A percentile compares a stretch with the other conserved stretches of the same genome.
phyloP scores from a whole-genome alignment of 2,113 vertebrate genomes.

The Neotragus moschatus region DNA sequence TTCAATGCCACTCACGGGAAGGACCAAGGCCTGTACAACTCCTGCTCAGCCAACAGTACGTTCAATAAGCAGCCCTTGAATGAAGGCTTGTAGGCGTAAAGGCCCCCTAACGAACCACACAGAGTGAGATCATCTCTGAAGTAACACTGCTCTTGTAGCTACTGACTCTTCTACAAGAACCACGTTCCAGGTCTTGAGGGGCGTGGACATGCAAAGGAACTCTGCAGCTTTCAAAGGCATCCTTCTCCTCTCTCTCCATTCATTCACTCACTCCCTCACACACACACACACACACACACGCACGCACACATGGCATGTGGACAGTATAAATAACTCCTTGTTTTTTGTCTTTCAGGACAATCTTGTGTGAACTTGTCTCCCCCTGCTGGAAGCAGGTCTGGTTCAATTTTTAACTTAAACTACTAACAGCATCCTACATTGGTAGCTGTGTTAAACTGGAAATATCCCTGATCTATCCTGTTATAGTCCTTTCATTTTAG shows the following conservation, averaged over 20 bases:
- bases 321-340: background rate
- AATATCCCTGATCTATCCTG: background rate
- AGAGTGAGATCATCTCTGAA: background rate
- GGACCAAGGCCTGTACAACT: background rate
- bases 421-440: fast-evolving
- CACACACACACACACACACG: no score
- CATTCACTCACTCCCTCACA: background rate
- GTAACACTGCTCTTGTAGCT: background rate
- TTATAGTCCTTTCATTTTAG: background rate
- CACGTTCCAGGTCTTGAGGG: background rate
- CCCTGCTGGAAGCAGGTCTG: slow-evolving; percentile 58
- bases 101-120: slow-evolving; percentile 3
- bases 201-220: background rate
- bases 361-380: slow-evolving; percentile 70
- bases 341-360: background rate
- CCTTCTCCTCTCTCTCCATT: background rate
- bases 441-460: background rate
- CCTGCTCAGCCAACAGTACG: background rate
- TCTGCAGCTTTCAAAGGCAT: background rate
- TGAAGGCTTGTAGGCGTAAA: background rate
- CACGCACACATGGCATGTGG: fast-evolving
- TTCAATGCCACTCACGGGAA: background rate
- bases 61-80: background rate
- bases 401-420: background rate
- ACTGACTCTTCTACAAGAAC: background rate